Evolutionary conservation across 2,113 vertebrate genomes (phyloP).

Genomic region (Leptobrachium leishanense): DNA sequence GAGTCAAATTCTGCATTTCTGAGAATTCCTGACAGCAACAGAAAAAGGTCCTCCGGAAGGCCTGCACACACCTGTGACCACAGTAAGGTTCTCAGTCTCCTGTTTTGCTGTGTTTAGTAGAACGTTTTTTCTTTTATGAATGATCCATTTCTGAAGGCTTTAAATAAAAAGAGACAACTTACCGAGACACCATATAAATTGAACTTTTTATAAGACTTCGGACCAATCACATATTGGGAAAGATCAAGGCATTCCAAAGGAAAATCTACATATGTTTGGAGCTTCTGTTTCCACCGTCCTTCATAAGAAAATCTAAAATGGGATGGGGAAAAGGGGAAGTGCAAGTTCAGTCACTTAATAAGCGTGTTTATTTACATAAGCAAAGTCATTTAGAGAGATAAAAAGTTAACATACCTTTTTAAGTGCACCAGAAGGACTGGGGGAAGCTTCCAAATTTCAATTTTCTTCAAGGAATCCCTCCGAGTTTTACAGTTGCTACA

Average conservation of each 20-base stretch:
- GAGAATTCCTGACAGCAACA: too few species aligned
- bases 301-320: constrained; percentile 89
- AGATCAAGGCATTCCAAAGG: constrained; percentile 90
- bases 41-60: too few species aligned
- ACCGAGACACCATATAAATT: constrained; percentile 92
- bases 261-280: constrained; percentile 93
- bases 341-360: too few species aligned
- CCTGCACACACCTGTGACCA: too few species aligned
- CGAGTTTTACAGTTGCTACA: constrained; percentile 93
- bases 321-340: not conserved
- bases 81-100: too few species aligned
- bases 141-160: too few species aligned
- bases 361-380: not conserved
- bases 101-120: too few species aligned
- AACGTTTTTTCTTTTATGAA: too few species aligned
- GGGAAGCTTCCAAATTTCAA: constrained; percentile 98
- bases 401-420: constrained; percentile 77
- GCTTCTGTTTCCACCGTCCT: constrained; percentile 96
- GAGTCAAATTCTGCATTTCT: too few species aligned
- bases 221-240: constrained; percentile 90
- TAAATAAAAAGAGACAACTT: constrained; percentile 63
- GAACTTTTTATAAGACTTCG: constrained; percentile 87
- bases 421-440: constrained; percentile 93
- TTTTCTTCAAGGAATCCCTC: constrained; percentile 92
- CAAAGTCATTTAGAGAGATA: not conserved